These are phyloP conservation scores for Paramormyrops kingsleyae DNA, from an alignment of 2,113 vertebrate species.

Conservation along the genomic window DNA sequence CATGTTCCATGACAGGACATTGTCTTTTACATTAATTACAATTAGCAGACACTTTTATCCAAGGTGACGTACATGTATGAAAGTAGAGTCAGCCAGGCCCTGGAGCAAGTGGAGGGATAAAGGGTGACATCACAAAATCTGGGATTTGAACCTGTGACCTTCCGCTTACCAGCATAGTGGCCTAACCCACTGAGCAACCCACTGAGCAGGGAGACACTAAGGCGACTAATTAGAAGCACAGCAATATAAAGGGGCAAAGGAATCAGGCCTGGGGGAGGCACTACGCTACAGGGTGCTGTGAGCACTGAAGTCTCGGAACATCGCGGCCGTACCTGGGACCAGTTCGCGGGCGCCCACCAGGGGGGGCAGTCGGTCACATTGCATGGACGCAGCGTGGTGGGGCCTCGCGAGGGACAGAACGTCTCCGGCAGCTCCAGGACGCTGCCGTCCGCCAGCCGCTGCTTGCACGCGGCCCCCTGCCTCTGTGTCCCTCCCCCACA, in stretches of 20 bases:
- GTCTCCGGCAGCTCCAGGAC: slow-evolving; percentile 77
- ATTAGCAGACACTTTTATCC: not conserved
- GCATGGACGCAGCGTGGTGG: slow-evolving; percentile 62
- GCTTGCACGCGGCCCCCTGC: slow-evolving; percentile 73
- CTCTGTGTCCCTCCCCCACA: slow-evolving; percentile 76
- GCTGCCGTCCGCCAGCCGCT: slow-evolving; percentile 83
- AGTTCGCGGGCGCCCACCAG: slow-evolving; percentile 77
- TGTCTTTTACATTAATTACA: not conserved
- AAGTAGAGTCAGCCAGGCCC: not conserved
- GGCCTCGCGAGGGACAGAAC: slow-evolving; percentile 68
- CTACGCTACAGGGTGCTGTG: not conserved
- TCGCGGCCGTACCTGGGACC: slow-evolving; percentile 73
- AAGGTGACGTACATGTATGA: not conserved
- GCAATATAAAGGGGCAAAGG: not conserved
- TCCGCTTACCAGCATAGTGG: not conserved
- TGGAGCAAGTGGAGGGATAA: not conserved
- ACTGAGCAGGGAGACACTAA: not conserved
- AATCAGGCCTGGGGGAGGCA: not conserved
- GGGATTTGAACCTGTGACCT: not conserved
- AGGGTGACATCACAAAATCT: not conserved
- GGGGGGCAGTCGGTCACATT: slow-evolving; percentile 68
- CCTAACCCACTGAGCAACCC: not conserved
- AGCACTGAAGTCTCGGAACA: not conserved
- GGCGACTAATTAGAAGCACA: not conserved
- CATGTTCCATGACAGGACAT: not conserved